Evolutionary conservation across 2,888 invertebrate species (phyloP), one percentile per base, ranked within the genome.

Genomic region (Brenthis hecate): DNA sequence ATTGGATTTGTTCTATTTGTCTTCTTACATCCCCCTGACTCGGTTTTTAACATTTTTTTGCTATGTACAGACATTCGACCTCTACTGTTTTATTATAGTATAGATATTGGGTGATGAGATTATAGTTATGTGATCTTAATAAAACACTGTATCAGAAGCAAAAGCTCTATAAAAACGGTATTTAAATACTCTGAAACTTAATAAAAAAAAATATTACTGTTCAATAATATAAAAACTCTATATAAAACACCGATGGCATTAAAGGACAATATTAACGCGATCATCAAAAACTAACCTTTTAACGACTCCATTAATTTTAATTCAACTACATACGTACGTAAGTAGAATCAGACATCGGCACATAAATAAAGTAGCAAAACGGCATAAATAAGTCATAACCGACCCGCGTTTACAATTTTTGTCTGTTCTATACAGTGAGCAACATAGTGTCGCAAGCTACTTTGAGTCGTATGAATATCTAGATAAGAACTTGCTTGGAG

Each of bases 301-400:
- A 51, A 43, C 56, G 56, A 57, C 51, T 28, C 23, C 51, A 65
- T 65, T 53, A 57, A 65, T 51, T 58, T 57, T 53, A 51, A 56
- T 56, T 51, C 50, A 8, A 43, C 11, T 50, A 32, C 50, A 60
- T 36, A 65, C 65, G 13, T 6, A 53, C 36, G 51, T 51, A 57
- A 65, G 53, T 60, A 50, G 50, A 48, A 60, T 60, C 60, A n/a
- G 60, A 60, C 48, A 60, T 60, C 58, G 23, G 36, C 36, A 48
- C 60, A 60, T 67, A 65, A 71, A 65, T 70, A 65, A 71, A 65
- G 56, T 54, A 16, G 23, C 67, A 69, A 70, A 69, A 70, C 53
- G 28, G 23, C 78, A 80, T 81, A 82, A 84, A 83, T 81, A 85
- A 80, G 80, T 76, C 77, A 81, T 83, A 81, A 84, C 76, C 65